These are phyloP conservation scores for Alviniconcha strummeri DNA, from an alignment of 2,888 invertebrate genomes.

Conservation along the genomic window DNA sequence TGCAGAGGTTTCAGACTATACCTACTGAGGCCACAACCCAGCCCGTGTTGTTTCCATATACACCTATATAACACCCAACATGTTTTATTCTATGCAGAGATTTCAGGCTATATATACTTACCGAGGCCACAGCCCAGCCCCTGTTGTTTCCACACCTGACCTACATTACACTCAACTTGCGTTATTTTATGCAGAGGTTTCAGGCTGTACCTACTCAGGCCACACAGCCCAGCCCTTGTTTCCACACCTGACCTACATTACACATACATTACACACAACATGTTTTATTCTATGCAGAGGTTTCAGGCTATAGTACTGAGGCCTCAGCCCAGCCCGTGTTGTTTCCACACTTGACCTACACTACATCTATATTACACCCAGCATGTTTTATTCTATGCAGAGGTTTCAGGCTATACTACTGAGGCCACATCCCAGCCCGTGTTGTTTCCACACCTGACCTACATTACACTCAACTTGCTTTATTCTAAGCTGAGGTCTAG, in stretches of 20 bases:
- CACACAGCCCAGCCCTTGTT: not conserved
- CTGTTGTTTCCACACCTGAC: not conserved
- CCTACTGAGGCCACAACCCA: not conserved
- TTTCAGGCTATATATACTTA: constrained; percentile 7
- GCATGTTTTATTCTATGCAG: not conserved
- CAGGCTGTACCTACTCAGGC: too few species aligned
- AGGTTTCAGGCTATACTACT: not conserved
- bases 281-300: too few species aligned
- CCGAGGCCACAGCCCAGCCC: too few species aligned
- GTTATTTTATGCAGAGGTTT: too few species aligned
- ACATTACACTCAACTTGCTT: not conserved
- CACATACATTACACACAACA: too few species aligned
- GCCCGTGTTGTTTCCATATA: not conserved
- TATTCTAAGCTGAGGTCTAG: too few species aligned
- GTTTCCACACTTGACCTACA: too few species aligned
- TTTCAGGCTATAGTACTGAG: too few species aligned
- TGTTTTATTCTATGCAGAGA: not conserved
- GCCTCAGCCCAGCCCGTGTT: not conserved
- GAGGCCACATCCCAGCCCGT: not conserved
- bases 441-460: too few species aligned
- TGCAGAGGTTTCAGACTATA: not conserved
- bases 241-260: not conserved
- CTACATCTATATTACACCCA: not conserved
- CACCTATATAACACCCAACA: not conserved
- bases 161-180: too few species aligned